Evolutionary conservation across 2,113 vertebrate genomes (phyloP), one percentile per base, ranked within the genome.

Genomic region (Bolborhynchus lineola): DNA sequence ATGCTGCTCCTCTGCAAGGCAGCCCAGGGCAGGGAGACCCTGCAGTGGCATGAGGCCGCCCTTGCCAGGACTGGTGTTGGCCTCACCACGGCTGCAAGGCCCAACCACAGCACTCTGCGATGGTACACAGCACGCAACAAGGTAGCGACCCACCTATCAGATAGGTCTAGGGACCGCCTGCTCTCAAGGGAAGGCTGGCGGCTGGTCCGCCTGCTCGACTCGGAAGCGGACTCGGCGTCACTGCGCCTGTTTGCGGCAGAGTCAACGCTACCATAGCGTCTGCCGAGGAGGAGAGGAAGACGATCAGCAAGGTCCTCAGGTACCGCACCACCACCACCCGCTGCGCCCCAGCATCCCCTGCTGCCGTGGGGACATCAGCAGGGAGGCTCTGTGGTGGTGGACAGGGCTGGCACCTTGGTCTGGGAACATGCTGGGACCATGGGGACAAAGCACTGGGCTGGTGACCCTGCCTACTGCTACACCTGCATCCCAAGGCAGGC

Each of bases 251-350:
- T 98, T 98, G 99, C 97, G 98, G 99, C 99, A 95, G 98, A 99
- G 96, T 99, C 99, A 98, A 99, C 98, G 94, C 99, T 99, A 99
- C 98, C 98, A 97, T 98, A 99, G 98, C 95, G 98, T 98, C 98
- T 98, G 98, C 97, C 98, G 53, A 93, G 98, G 95, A 95, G 95
- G 88, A 96, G 90, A 96, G 98, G 97, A 98, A 98, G 97, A 98
- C 75, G 97, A 91, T 98, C 97, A 98, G 98, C 97, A 82, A 97
- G 93, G 44, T 90, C 33, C 82, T 67, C 0, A 59, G 25, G 6
- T 21, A 35, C 39, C 55, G 3, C 53, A 5, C n/a, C 62, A 1
- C 82, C 8, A 1, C 84, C 93, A 41, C 92, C 93, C 86, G 5
- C 75, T 44, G 2, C 3, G 1, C 11, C 85, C 69, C 23, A 13